Percentiles rank a stretch among this genome's conserved stretches.
Conservation (phyloP, 2,797 vertebrate species). For the Anguilla obscura region DNA sequence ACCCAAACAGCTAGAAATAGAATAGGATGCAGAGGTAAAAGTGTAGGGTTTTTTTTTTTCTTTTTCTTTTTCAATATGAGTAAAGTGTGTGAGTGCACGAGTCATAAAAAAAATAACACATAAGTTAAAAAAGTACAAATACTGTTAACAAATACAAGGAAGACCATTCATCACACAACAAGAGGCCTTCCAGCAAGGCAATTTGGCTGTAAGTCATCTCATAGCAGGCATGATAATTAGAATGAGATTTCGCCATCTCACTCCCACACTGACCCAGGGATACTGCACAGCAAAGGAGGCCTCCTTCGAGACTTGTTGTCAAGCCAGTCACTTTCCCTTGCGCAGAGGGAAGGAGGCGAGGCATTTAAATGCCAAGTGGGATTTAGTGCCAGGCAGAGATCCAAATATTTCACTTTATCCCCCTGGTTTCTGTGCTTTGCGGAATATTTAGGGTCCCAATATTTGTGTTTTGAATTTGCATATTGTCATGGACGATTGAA, state of each 20-base stretch:
- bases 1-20: background rate
- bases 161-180: constrained; percentile 33
- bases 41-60: background rate
- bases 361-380: constrained; percentile 26
- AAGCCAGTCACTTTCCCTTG: constrained; percentile 31
- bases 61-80: background rate
- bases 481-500: background rate
- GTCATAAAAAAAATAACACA: background rate
- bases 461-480: constrained; percentile 3
- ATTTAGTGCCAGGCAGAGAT: constrained; percentile 7
- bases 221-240: constrained; percentile 32
- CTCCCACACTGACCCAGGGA: constrained; percentile 37
- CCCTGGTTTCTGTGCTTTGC: background rate
- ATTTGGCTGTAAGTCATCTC: constrained; percentile 28
- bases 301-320: constrained; percentile 38
- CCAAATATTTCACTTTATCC: constrained; percentile 29
- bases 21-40: background rate
- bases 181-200: constrained; percentile 29
- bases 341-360: constrained; percentile 9
- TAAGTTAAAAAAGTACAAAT: constrained; percentile 16
- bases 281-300: constrained; percentile 27
- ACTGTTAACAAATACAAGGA: constrained; percentile 20
- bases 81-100: background rate
- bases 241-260: constrained; percentile 31
- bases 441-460: background rate